Evolutionary conservation across 2,888 invertebrate genomes (phyloP).

Genomic region (Chrysodeixis includens): DNA sequence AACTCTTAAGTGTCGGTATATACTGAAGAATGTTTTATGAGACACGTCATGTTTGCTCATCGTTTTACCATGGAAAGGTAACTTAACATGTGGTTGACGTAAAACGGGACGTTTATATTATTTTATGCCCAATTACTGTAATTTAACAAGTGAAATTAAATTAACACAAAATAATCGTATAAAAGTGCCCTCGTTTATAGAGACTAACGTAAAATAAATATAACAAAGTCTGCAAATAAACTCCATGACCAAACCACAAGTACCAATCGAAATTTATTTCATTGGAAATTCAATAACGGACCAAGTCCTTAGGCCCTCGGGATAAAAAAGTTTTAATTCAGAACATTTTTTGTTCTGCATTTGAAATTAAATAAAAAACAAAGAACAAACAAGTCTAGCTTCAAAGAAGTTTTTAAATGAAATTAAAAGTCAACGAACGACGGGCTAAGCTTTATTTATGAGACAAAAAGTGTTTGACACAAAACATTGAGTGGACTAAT

Average conservation of each 20-base stretch:
- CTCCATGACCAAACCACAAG: background rate
- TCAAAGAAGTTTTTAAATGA: conserved; percentile 34
- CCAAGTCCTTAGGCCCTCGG: background rate
- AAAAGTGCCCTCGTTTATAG: background rate
- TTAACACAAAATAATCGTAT: no score
- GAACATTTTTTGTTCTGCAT: conserved; percentile 22
- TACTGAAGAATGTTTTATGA: conserved; percentile 24
- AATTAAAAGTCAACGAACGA: conserved; percentile 43
- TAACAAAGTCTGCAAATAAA: background rate
- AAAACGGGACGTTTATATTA: no score
- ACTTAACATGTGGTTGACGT: background rate
- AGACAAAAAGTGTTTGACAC: conserved; percentile 52
- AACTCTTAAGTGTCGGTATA: conserved; percentile 38
- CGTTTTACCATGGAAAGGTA: conserved; percentile 12
- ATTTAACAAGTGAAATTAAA: no score
- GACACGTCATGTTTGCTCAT: conserved; percentile 29
- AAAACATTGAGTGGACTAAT: conserved; percentile 55
- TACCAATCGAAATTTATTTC: background rate
- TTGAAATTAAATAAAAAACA: conserved; percentile 25
- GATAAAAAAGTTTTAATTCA: conserved; percentile 17
- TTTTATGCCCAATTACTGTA: no score
- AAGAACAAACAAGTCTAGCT: conserved; percentile 27
- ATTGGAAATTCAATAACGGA: background rate
- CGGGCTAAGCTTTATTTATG: conserved; percentile 49
- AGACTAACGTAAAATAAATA: background rate